Evolutionary conservation across 2,888 invertebrate species (phyloP), one percentile per base, ranked within the genome.

Genomic region (Aspidiotus rigidus): DNA sequence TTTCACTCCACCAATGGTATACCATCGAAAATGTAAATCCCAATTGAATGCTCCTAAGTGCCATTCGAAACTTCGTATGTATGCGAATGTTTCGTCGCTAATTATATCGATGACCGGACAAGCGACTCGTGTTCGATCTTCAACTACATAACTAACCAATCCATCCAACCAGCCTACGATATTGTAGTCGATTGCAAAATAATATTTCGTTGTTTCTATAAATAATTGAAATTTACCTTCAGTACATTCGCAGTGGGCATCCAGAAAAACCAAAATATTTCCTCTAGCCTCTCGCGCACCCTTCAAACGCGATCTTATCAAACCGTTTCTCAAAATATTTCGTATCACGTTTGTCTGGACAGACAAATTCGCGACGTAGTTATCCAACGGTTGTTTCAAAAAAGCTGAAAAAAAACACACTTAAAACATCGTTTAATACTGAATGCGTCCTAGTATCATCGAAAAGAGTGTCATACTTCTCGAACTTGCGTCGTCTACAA

Each of bases 21-120:
- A 86, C 91, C 90, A 91, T 39, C 91, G 82, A 75, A 89, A 99
- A 77, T 96, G 96, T 15, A 99, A 81, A 74, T 93, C 89, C 97
- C 98, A 98, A 78, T 96, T 98, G 78, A 99, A 96, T 0, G 94
- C 97, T 6, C 98, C 99, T 90, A 95, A 95, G 75, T 97, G 96
- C 62, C 96, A 85, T 77, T 98, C 97, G 73, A 94, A 93, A 71
- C 92, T 92, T 75, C 94, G 90, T 3, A 89, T 89, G 77, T 98
- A 99, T 49, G 95, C 93, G 75, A 99, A 90, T 3, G 93, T 94
- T 74, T 97, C 92, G 76, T 98, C 95, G 72, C 93, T 93, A 60
- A 99, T 90, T 16, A 98, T 93, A 77, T 94, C 94, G 71, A 94
- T 94, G 0, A 93, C 88, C 0, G 93, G 93, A 74, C 89, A 88